Evolutionary conservation across 2,888 invertebrate species (phyloP).

Genomic region (Heliconius ismenius): DNA sequence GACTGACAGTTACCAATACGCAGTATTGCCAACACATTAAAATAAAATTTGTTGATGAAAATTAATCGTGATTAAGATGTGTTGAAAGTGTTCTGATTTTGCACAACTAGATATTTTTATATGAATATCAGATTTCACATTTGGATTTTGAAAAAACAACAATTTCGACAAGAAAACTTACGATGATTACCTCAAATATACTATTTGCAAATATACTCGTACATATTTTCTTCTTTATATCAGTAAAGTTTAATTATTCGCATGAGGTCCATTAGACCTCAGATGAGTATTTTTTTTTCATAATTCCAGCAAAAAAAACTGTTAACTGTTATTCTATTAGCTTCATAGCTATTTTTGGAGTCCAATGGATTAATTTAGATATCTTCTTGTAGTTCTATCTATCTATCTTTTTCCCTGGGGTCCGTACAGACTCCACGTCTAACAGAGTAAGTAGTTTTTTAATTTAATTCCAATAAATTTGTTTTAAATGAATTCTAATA

Average conservation of each 20-base stretch:
- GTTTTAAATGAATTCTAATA: not conserved
- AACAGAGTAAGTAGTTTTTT: not conserved
- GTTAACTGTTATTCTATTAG: too few relatives aligned
- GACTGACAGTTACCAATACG: not conserved
- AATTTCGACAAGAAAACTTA: not conserved
- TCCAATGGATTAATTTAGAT: too few relatives aligned
- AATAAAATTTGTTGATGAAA: conserved; percentile 1
- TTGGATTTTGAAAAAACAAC: not conserved
- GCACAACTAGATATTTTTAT: not conserved
- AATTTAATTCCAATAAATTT: not conserved
- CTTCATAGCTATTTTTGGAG: too few relatives aligned
- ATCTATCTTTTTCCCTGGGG: too few relatives aligned
- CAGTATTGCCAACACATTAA: conserved; percentile 13
- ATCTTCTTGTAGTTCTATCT: too few relatives aligned
- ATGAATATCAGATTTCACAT: not conserved
- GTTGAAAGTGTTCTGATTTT: too few relatives aligned
- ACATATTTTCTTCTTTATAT: not conserved
- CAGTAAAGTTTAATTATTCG: not conserved
- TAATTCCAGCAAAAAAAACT: too few relatives aligned
- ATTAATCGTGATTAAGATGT: not conserved
- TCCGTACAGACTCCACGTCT: too few relatives aligned
- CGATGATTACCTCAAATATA: not conserved
- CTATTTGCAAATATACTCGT: not conserved
- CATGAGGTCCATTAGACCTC: not conserved
- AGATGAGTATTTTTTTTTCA: not conserved